phyloP scores from a whole-genome alignment of 2,888 invertebrate species.

The Aricia artaxerxes region DNA sequence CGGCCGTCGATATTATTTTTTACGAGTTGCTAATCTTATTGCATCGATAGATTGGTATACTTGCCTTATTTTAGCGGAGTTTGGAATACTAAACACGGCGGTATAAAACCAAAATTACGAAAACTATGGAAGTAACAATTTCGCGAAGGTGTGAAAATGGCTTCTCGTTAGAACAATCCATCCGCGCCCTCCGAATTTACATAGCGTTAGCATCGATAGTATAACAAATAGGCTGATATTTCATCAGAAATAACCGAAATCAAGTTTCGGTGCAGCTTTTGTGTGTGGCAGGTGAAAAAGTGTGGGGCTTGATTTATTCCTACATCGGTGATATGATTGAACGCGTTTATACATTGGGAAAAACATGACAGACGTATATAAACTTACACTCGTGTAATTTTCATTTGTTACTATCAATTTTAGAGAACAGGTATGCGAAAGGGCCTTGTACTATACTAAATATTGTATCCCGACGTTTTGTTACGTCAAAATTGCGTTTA shows the following conservation, averaged over 20 bases:
- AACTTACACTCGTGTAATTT: conserved; percentile 48
- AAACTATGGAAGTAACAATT: not conserved
- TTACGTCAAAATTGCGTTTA: too few relatives aligned
- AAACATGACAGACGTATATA: conserved; percentile 71
- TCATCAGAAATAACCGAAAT: conserved; percentile 80
- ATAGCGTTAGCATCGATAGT: conserved; percentile 78
- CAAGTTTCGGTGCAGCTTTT: conserved; percentile 79
- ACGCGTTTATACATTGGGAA: conserved; percentile 76
- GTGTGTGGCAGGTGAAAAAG: conserved; percentile 81
- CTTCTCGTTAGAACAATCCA: conserved; percentile 15
- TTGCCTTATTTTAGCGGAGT: not conserved
- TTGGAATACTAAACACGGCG: too few relatives aligned
- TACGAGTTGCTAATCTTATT: not conserved
- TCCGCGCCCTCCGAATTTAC: conserved; percentile 56
- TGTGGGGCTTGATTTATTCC: conserved; percentile 78
- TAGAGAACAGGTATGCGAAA: too few relatives aligned
- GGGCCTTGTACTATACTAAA: too few relatives aligned
- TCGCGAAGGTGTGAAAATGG: not conserved
- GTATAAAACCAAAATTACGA: not conserved
- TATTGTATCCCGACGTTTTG: too few relatives aligned
- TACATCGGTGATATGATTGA: conserved; percentile 74
- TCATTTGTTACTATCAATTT: too few relatives aligned
- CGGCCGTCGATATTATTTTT: not conserved
- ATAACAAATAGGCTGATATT: conserved; percentile 80
- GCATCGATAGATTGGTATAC: not conserved